phyloP scores from a whole-genome alignment of 2,888 invertebrate genomes.

The Aphodius granarius region DNA sequence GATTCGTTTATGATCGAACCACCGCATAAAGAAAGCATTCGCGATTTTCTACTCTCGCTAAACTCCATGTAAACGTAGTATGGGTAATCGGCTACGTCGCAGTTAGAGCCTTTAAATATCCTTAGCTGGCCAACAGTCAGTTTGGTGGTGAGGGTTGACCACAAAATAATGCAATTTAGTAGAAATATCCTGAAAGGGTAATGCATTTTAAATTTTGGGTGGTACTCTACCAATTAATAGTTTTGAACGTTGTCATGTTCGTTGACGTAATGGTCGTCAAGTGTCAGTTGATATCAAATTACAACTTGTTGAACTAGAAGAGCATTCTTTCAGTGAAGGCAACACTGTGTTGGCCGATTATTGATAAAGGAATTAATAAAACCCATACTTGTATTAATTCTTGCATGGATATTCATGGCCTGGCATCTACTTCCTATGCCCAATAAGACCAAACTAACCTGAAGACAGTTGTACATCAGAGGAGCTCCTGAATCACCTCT shows the following conservation, averaged over 20 bases:
- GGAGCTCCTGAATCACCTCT: not conserved
- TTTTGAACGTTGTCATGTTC: not conserved
- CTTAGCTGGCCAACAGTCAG: not conserved
- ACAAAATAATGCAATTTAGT: not conserved
- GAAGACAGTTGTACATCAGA: not conserved
- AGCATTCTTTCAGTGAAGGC: no score
- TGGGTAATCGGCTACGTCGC: conserved; percentile 36
- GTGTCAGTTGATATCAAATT: no score
- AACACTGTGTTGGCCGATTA: no score
- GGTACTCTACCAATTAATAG: not conserved
- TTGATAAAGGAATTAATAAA: no score
- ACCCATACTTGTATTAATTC: not conserved
- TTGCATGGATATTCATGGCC: not conserved
- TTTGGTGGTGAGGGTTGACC: not conserved
- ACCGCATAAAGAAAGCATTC: conserved; percentile 39
- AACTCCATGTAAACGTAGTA: conserved; percentile 21
- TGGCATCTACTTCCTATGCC: not conserved
- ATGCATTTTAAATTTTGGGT: not conserved
- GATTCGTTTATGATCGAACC: conserved; percentile 35
- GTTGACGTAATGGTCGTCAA: no score
- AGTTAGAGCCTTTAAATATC: conserved; percentile 38
- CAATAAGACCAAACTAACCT: not conserved
- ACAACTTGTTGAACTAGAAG: no score
- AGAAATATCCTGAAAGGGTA: not conserved
- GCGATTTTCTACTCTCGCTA: not conserved